A percentile compares a stretch with the other conserved stretches of the same genome.
Evolutionary conservation across 2,113 vertebrate species (phyloP).

Genomic region (Zapornia atra): DNA sequence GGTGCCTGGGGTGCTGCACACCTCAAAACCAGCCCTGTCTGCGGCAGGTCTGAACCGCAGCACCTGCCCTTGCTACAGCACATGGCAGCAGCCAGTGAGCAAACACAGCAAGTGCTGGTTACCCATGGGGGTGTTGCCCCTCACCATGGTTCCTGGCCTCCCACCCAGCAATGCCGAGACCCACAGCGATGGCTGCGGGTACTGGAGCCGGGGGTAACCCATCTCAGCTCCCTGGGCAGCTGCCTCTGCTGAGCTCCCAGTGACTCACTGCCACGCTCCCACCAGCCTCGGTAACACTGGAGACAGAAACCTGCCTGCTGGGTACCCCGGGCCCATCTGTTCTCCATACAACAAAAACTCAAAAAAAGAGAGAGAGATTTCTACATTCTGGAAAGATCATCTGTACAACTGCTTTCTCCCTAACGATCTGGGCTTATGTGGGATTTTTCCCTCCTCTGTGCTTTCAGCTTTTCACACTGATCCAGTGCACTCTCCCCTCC

Average conservation of each 20-base stretch:
- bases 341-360: background rate
- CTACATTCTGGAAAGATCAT: background rate
- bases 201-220: too few species aligned
- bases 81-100: accelerated
- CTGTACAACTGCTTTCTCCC: background rate
- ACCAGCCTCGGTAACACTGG: background rate
- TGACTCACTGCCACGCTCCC: background rate
- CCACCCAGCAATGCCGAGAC: accelerated
- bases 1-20: accelerated
- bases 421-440: background rate
- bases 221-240: accelerated
- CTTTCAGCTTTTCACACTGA: background rate
- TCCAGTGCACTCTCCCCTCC: background rate
- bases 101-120: accelerated
- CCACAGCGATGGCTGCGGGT: background rate
- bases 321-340: slow-evolving; percentile 26
- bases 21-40: background rate
- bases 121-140: accelerated
- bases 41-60: accelerated
- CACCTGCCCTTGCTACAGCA: background rate
- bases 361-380: background rate
- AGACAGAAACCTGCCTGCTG: slow-evolving; percentile 60
- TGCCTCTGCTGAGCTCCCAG: background rate
- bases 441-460: background rate
- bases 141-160: background rate